Evolutionary conservation across 1,140 invertebrate genomes (phyloP).

Genomic region (Nomia melanderi): DNA sequence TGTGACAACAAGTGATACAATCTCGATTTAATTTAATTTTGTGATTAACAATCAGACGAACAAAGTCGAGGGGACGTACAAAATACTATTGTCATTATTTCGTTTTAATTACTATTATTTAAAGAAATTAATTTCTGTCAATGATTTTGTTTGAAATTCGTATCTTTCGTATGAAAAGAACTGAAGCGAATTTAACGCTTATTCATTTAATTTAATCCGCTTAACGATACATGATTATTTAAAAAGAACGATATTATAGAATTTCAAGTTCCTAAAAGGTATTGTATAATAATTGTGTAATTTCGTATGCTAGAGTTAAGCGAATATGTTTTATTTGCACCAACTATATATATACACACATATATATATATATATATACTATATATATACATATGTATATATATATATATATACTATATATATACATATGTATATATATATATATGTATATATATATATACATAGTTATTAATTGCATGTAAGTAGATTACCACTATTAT

Average conservation of each 20-base stretch:
- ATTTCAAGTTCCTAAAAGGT: constrained; percentile 63
- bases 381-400: too few relatives aligned
- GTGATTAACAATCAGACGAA: background rate
- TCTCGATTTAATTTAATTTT: constrained; percentile 19
- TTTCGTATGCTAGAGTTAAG: constrained; percentile 36
- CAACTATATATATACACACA: too few relatives aligned
- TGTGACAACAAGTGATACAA: constrained; percentile 6
- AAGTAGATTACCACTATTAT: constrained; percentile 5
- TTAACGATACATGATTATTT: constrained; percentile 16
- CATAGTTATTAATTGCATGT: constrained; percentile 20
- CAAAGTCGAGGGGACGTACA: constrained; percentile 27
- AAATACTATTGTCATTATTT: constrained; percentile 15
- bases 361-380: too few relatives aligned
- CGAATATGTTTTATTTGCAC: constrained; percentile 19
- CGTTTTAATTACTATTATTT: constrained; percentile 21
- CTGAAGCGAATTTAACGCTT: constrained; percentile 17
- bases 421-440: too few relatives aligned
- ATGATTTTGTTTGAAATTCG: constrained; percentile 27
- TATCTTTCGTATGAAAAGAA: constrained; percentile 27
- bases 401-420: too few relatives aligned
- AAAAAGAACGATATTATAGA: constrained; percentile 43
- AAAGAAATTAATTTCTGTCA: background rate
- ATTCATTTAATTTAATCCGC: constrained; percentile 18
- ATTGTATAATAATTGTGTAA: constrained; percentile 59
- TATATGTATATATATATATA: too few relatives aligned